phyloP scores from a whole-genome alignment of 2,113 vertebrate genomes.

The Columba livia region DNA sequence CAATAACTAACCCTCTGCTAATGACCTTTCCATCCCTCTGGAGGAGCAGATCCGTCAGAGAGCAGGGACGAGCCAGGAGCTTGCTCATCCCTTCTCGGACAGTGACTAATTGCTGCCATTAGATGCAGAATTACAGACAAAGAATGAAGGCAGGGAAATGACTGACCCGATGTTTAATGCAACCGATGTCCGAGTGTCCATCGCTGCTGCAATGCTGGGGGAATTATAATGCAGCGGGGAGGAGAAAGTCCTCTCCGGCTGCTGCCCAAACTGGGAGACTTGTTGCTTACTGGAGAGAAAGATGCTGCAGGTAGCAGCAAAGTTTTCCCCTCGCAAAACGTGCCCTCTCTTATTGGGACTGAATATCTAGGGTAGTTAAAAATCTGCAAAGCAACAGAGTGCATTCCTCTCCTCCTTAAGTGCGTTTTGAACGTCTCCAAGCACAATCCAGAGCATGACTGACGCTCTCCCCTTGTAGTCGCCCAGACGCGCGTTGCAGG shows the following conservation, averaged over 20 bases:
- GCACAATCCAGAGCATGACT: background rate
- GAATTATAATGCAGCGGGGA: constrained; percentile 5
- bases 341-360: accelerated
- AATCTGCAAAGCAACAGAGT: background rate
- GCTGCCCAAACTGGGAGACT: background rate
- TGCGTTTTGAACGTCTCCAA: background rate
- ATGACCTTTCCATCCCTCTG: constrained; percentile 68
- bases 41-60: constrained; percentile 55
- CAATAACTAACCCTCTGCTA: constrained; percentile 70
- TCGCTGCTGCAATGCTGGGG: background rate
- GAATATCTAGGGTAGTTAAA: background rate
- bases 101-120: constrained; percentile 80
- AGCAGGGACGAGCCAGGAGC: constrained; percentile 31
- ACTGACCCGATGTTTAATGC: constrained; percentile 35
- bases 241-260: background rate
- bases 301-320: background rate
- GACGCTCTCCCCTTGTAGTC: background rate
- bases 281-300: background rate
- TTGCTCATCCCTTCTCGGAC: constrained; percentile 67
- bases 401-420: background rate
- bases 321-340: background rate
- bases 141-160: constrained; percentile 37
- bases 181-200: background rate
- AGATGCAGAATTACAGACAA: constrained; percentile 64
- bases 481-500: background rate